A percentile compares a stretch with the other conserved stretches of the same genome.
Conservation (phyloP, 1,140 invertebrate genomes). For the Musca domestica region DNA sequence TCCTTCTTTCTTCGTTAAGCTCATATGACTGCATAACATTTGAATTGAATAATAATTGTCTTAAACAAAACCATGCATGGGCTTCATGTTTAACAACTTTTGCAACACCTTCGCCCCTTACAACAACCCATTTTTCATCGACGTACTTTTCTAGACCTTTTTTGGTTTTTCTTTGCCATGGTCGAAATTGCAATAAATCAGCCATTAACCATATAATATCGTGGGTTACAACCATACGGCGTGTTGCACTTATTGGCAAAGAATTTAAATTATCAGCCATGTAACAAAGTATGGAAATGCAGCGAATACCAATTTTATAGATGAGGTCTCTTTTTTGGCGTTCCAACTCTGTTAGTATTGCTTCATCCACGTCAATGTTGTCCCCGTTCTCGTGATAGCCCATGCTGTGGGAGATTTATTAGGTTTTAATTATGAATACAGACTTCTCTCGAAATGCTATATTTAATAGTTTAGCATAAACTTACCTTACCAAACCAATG, state of each 20-base stretch:
- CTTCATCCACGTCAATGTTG: slow-evolving; percentile 55
- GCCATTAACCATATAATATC: slow-evolving; percentile 72
- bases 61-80: slow-evolving; percentile 70
- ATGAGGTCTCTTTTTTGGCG: slow-evolving; percentile 64
- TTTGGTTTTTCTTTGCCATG: slow-evolving; percentile 66
- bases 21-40: slow-evolving; percentile 65
- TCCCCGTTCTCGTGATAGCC: slow-evolving; percentile 44
- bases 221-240: slow-evolving; percentile 64
- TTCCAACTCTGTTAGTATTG: slow-evolving; percentile 60
- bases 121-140: slow-evolving; percentile 65
- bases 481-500: slow-evolving; percentile 54
- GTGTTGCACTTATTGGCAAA: slow-evolving; percentile 63
- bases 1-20: slow-evolving; percentile 65
- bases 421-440: neutral
- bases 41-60: slow-evolving; percentile 66
- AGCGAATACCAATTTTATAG: slow-evolving; percentile 70
- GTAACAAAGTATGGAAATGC: slow-evolving; percentile 67
- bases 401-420: slow-evolving; percentile 30
- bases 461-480: slow-evolving; percentile 12
- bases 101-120: slow-evolving; percentile 55
- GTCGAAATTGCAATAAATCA: slow-evolving; percentile 65
- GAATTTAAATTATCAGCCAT: slow-evolving; percentile 58
- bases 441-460: neutral
- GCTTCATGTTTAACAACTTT: slow-evolving; percentile 67
- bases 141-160: slow-evolving; percentile 58